Conservation (phyloP, 2,797 vertebrate species). For the Antrozous pallidus region DNA sequence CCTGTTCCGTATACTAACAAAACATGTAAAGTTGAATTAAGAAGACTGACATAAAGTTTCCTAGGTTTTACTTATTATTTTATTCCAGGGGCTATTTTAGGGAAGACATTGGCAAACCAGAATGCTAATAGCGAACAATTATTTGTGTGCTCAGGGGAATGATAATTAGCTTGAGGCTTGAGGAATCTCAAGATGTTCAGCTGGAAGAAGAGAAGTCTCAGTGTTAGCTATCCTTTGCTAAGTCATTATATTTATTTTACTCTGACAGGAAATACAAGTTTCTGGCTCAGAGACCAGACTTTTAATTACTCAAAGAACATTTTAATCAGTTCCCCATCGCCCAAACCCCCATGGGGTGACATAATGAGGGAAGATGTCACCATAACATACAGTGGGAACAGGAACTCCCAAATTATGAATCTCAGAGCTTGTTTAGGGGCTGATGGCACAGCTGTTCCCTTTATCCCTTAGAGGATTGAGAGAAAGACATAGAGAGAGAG, state of each 20-base stretch:
- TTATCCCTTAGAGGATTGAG: neutral
- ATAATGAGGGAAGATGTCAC: neutral
- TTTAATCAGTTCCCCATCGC: neutral
- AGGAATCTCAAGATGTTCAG: neutral
- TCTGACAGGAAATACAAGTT: neutral
- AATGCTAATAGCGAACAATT: neutral
- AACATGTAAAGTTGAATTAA: neutral
- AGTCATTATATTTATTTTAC: neutral
- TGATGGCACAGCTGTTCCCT: neutral
- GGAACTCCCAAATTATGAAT: neutral
- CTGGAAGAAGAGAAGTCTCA: neutral
- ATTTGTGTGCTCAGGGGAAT: neutral
- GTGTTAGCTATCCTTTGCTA: neutral
- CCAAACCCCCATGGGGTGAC: neutral
- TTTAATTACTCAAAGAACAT: slow-evolving; percentile 4
- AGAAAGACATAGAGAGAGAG: too few species aligned
- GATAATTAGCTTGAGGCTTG: neutral
- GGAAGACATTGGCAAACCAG: neutral
- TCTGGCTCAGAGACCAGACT: neutral
- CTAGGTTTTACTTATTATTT: neutral
- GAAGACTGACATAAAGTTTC: neutral
- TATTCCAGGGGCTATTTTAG: neutral
- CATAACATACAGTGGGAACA: neutral
- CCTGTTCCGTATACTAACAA: neutral
- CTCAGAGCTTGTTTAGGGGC: neutral